phyloP scores from a whole-genome alignment of 2,113 vertebrate genomes.

The Podarcis raffonei region DNA sequence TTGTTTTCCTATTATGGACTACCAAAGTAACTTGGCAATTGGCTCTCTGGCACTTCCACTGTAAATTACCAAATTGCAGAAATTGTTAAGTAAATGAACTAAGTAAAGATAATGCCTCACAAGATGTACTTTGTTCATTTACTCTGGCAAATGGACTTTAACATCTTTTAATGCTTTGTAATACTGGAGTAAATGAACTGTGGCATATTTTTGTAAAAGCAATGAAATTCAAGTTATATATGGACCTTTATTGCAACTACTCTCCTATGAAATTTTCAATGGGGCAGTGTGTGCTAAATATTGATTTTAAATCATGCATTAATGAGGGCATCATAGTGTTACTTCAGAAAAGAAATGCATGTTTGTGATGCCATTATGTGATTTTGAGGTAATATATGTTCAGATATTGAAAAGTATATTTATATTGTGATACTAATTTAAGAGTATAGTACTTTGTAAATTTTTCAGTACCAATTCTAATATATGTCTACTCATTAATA shows the following conservation, averaged over 20 bases:
- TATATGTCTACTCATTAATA: too few species aligned
- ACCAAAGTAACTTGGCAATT: not conserved
- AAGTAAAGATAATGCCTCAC: constrained; percentile 26
- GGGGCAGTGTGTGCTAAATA: not conserved
- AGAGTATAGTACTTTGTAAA: not conserved
- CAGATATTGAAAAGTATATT: not conserved
- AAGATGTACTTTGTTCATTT: constrained; percentile 16
- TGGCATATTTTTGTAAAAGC: constrained; percentile 25
- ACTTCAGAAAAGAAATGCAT: not conserved
- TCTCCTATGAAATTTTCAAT: not conserved
- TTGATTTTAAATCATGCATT: not conserved
- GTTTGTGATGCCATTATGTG: not conserved
- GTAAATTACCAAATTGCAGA: constrained; percentile 8
- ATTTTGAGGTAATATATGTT: not conserved
- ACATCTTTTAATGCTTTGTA: constrained; percentile 22
- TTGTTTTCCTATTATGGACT: not conserved
- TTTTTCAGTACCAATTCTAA: not conserved
- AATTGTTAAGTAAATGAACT: constrained; percentile 27
- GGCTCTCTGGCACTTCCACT: not conserved
- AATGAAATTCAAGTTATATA: constrained; percentile 20
- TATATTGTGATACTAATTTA: not conserved
- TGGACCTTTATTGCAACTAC: not conserved
- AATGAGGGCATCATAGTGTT: not conserved
- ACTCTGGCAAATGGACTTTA: constrained; percentile 15
- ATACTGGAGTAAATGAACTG: constrained; percentile 13